Evolutionary conservation across 2,797 vertebrate species (phyloP).

Genomic region (Gymnodraco acuticeps): DNA sequence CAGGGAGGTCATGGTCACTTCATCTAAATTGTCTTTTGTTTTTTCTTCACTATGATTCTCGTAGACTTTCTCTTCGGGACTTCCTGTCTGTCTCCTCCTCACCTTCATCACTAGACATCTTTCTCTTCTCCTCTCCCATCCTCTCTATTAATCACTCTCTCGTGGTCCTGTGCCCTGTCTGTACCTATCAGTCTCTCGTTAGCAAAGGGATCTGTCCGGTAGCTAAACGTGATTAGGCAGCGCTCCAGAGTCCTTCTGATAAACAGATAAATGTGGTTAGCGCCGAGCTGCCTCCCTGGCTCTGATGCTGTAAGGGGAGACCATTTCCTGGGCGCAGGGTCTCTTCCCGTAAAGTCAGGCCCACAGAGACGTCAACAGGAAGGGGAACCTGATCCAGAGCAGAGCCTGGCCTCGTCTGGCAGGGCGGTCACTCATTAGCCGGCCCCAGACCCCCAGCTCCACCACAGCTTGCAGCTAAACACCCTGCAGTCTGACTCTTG

Average conservation of each 20-base stretch:
- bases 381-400: conserved; percentile 89
- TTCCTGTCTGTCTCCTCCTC: conserved; percentile 39
- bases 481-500: conserved; percentile 53
- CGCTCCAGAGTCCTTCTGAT: conserved; percentile 87
- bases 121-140: conserved; percentile 40
- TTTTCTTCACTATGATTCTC: conserved; percentile 8
- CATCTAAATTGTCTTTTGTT: conserved; percentile 25
- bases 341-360: conserved; percentile 87
- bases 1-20: conserved; percentile 57
- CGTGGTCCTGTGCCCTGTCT: conserved; percentile 70
- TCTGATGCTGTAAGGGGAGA: conserved; percentile 85
- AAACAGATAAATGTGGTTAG: conserved; percentile 90
- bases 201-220: conserved; percentile 83
- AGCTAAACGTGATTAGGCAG: conserved; percentile 86
- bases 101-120: conserved; percentile 51
- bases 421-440: conserved; percentile 80
- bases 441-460: conserved; percentile 71
- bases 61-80: conserved; percentile 25
- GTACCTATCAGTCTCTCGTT: conserved; percentile 83
- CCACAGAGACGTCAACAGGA: conserved; percentile 87
- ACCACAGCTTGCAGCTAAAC: conserved; percentile 59
- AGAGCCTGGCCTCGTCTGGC: conserved; percentile 79
- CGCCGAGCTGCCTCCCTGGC: conserved; percentile 73
- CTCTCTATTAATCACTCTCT: conserved; percentile 76
- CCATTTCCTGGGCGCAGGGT: conserved; percentile 88